Base-by-base conservation (phyloP, 2,888 invertebrate genomes). In the Unio pictorum region DNA sequence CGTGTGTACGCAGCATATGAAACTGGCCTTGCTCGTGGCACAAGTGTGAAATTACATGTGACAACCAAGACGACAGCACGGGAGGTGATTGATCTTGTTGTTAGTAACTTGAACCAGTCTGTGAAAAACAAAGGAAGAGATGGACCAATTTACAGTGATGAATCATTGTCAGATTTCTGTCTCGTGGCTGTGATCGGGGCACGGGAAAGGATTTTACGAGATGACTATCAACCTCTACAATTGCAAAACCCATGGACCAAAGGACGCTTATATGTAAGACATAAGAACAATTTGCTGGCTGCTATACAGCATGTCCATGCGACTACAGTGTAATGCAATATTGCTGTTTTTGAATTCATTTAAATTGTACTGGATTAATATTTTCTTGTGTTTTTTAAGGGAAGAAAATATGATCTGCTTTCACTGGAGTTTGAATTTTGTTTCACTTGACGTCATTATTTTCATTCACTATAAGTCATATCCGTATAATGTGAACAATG, bases 1-100 rank as follows among this genome's bases (percentile, higher is more conserved):
- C 93, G 98, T 92, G 97, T 99, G 11, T 98, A 95, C 88, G 97
- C 98, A 8, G 98, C 98, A 0, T 99, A 98, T 90, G 96, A 98
- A 81, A 97, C 97, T 0, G 98, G 98, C 15, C 91, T 99, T 79
- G 96, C 97, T 1, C 94, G 94, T 74, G 98, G 97, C 8, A 97
- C 97, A 0, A 96, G 97, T 83, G 93, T 99, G 56, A 96, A 97
- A 85, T 91, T 99, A 4, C 97, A 97, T 89, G 96, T 99, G 0
- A 97, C 96, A 0, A 94, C 95, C 0, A 93, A 95, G 81, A 99
- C 99, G 0, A 96, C 97, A 0, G 96, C 98, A 0, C 93, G 96
- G 23, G 98, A 99, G 91, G 97, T 99, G 67, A 96, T 99, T 75
- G 95, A 97, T 90, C 92, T 98, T 75, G 97, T 99, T 30, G 96